Conservation (phyloP, 2,113 vertebrate genomes). For the Deroptyus accipitrinus region DNA sequence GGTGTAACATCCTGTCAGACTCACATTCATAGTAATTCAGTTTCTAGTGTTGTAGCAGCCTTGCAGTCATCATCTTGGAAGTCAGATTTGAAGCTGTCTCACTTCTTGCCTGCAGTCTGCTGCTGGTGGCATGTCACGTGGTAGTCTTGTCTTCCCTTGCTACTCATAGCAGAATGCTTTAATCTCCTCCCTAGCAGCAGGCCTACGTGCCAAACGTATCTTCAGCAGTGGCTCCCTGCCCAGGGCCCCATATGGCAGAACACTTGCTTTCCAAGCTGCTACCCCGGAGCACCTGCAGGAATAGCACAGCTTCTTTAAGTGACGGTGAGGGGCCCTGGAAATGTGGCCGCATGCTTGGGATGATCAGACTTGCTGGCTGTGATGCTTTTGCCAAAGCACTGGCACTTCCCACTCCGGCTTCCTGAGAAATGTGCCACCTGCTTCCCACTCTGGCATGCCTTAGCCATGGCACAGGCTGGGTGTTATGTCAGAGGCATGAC, state of each 20-base stretch:
- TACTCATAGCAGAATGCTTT: neutral
- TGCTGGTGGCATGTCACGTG: neutral
- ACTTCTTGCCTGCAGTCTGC: rapidly evolving
- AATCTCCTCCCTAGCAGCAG: neutral
- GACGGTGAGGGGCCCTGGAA: neutral
- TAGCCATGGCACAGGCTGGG: neutral
- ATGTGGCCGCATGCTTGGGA: neutral
- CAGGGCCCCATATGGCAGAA: neutral
- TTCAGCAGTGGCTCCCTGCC: neutral
- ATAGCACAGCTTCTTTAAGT: constrained; percentile 6
- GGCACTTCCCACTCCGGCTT: neutral
- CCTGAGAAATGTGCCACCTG: neutral
- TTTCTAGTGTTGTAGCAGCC: neutral
- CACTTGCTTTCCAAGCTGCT: constrained; percentile 39
- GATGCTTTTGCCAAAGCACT: neutral
- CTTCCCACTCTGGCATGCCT: neutral
- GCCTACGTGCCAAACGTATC: neutral
- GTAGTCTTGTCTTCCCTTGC: neutral
- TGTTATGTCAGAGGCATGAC: neutral
- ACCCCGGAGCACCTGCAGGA: constrained; percentile 1
- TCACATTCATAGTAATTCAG: neutral
- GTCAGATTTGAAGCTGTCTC: neutral
- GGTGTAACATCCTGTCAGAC: rapidly evolving
- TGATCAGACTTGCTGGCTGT: constrained; percentile 21
- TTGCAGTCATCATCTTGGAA: neutral